Evolutionary conservation across 2,797 vertebrate genomes (phyloP).

Genomic region (Chiloscyllium punctatum): DNA sequence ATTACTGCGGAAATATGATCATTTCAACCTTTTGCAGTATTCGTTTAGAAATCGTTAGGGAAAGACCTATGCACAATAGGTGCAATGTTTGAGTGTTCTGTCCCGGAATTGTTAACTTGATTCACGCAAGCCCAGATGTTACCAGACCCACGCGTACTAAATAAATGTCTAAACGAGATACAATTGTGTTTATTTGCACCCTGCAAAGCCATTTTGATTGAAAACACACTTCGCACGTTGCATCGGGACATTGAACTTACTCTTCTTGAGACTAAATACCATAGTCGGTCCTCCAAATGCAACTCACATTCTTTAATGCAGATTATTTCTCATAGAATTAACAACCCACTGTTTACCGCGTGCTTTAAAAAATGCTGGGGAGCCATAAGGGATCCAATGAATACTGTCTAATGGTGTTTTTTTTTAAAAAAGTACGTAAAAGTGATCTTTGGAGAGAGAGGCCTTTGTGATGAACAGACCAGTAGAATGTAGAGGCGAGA

Average conservation of each 20-base stretch:
- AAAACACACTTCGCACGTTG: background rate
- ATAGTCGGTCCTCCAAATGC: background rate
- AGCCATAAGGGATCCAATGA: constrained; percentile 5
- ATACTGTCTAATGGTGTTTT: background rate
- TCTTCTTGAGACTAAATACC: background rate
- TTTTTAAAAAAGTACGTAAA: background rate
- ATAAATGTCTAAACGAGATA: background rate
- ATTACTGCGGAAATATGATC: background rate
- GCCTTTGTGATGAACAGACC: constrained; percentile 26
- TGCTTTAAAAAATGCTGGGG: background rate
- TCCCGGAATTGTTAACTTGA: background rate
- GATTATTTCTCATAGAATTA: constrained; percentile 3
- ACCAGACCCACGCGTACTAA: background rate
- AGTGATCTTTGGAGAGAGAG: constrained; percentile 7
- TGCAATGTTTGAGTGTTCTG: background rate
- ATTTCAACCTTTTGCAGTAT: background rate
- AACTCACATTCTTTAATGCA: background rate
- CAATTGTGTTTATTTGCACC: background rate
- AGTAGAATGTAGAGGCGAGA: constrained; percentile 8
- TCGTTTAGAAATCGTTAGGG: background rate
- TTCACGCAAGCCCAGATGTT: background rate
- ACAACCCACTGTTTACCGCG: background rate
- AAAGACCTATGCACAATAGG: background rate
- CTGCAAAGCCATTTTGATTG: constrained; percentile 8
- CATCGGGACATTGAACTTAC: background rate